Evolutionary conservation across 1,140 invertebrate species (phyloP).

Genomic region (Bombyx mandarina): DNA sequence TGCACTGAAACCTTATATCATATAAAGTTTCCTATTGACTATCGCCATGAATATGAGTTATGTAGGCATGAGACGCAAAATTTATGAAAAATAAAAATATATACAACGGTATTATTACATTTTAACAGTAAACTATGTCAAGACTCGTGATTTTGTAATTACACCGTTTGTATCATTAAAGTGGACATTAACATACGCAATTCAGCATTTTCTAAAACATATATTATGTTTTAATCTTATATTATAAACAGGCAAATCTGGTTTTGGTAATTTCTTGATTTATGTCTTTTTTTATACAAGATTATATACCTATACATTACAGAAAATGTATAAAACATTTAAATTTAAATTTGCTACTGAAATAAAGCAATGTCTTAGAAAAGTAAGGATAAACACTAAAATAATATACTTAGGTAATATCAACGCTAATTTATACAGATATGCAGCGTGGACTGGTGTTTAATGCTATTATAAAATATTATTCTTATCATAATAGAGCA

Average conservation of each 20-base stretch:
- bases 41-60: no score
- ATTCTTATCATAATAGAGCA: not conserved
- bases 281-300: not conserved
- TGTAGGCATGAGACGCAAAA: no score
- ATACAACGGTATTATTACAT: no score
- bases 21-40: no score
- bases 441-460: slow-evolving; percentile 2
- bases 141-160: no score
- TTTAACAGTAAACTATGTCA: no score
- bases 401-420: slow-evolving; percentile 16
- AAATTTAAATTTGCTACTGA: slow-evolving; percentile 10
- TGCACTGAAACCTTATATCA: no score
- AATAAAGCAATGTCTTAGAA: slow-evolving; percentile 14
- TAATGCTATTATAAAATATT: not conserved
- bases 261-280: not conserved
- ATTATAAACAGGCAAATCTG: slow-evolving; percentile 1
- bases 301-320: not conserved
- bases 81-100: no score
- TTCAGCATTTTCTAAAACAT: no score
- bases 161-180: no score
- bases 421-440: slow-evolving; percentile 10
- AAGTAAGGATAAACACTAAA: slow-evolving; percentile 14
- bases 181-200: not conserved
- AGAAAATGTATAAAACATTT: slow-evolving; percentile 11
- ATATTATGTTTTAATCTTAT: not conserved